These are phyloP conservation scores for Melangyna quadrimaculata DNA, from an alignment of 2,888 invertebrate species.

Conservation along the genomic window DNA sequence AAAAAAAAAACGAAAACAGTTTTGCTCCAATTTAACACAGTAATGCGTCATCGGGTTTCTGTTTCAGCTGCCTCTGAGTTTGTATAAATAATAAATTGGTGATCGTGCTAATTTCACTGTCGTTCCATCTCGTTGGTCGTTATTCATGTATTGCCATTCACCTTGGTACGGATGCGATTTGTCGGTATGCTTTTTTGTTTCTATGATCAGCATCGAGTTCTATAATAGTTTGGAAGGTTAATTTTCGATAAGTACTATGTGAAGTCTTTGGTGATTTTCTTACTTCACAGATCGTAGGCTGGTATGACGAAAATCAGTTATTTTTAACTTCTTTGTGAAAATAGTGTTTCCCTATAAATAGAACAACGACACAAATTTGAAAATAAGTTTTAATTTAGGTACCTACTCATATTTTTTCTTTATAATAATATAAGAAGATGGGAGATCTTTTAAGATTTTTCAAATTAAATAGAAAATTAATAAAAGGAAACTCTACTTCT, in stretches of 20 bases:
- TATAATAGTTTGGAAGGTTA: not conserved
- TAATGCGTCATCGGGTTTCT: slow-evolving; percentile 8
- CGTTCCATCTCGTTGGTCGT: not conserved
- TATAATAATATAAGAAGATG: too few relatives aligned
- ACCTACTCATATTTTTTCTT: too few relatives aligned
- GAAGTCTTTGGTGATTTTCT: too few relatives aligned
- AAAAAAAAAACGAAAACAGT: not conserved
- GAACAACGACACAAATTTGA: too few relatives aligned
- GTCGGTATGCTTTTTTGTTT: not conserved
- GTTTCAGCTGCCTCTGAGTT: slow-evolving; percentile 1
- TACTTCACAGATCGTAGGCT: too few relatives aligned
- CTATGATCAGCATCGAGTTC: not conserved
- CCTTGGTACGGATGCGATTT: slow-evolving; percentile 7
- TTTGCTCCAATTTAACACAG: not conserved
- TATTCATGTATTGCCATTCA: not conserved
- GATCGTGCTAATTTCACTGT: slow-evolving; percentile 23
- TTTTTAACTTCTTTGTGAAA: too few relatives aligned
- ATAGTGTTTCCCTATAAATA: too few relatives aligned
- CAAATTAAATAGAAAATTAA: not conserved
- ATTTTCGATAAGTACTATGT: too few relatives aligned
- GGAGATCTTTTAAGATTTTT: too few relatives aligned
- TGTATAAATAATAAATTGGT: not conserved
- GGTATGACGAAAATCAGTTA: too few relatives aligned
- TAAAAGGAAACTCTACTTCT: not conserved
- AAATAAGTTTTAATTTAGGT: too few relatives aligned